Percentiles rank a stretch among this genome's conserved stretches.
Evolutionary conservation across 2,888 invertebrate species (phyloP).

Genomic region (Luperina nickerlii): DNA sequence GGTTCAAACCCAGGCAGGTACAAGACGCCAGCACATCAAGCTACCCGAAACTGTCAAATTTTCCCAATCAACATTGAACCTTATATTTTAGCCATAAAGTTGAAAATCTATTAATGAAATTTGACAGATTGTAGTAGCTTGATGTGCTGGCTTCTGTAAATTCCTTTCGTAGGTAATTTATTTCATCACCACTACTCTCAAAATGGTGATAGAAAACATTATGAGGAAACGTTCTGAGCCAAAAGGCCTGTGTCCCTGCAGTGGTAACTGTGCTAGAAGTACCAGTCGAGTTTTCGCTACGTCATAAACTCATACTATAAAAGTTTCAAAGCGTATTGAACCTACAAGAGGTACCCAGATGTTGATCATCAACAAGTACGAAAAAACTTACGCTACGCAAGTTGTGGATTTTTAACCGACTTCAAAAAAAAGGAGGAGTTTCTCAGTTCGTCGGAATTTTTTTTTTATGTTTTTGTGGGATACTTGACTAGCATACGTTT

Average conservation of each 20-base stretch:
- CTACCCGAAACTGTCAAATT: too few relatives aligned
- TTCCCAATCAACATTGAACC: too few relatives aligned
- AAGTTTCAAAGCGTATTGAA: constrained; percentile 14
- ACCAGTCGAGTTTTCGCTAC: neutral
- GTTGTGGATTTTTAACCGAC: neutral
- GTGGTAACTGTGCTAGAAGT: neutral
- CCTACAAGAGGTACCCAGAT: neutral
- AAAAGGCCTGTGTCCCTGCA: neutral
- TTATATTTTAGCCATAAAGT: too few relatives aligned
- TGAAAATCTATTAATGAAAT: too few relatives aligned
- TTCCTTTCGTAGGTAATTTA: too few relatives aligned
- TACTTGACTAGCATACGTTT: neutral
- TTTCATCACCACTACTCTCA: neutral
- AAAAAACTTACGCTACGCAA: constrained; percentile 14
- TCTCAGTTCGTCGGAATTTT: too few relatives aligned
- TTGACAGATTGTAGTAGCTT: too few relatives aligned
- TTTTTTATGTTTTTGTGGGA: neutral
- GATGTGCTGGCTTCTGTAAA: too few relatives aligned
- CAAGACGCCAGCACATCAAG: too few relatives aligned
- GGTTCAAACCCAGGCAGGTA: neutral
- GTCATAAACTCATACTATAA: neutral
- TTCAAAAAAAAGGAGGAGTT: too few relatives aligned
- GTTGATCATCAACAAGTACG: constrained; percentile 12
- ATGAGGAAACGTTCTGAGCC: neutral
- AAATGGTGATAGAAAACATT: neutral